Evolutionary conservation across 2,113 vertebrate genomes (phyloP).

Genomic region (Telmatochromis brachygnathus): DNA sequence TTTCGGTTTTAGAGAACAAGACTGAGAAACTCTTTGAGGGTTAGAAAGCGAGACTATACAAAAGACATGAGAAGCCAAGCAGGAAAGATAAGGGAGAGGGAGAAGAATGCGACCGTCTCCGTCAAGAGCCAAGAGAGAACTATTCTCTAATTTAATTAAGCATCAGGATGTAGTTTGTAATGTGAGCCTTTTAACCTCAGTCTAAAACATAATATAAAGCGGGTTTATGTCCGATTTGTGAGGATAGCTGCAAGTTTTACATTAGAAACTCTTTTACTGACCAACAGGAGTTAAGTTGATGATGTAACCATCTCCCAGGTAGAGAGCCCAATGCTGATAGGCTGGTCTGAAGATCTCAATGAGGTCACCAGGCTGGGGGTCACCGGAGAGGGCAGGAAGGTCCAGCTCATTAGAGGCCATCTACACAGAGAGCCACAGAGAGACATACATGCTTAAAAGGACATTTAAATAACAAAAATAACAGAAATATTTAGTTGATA

Average conservation of each 20-base stretch:
- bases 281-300: slow-evolving; percentile 84
- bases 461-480: not conserved
- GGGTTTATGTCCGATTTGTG: not conserved
- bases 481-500: not conserved
- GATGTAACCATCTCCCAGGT: slow-evolving; percentile 87
- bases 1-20: not conserved
- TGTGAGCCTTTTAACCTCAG: not conserved
- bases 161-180: not conserved
- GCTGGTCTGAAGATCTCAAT: slow-evolving; percentile 84
- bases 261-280: slow-evolving; percentile 55
- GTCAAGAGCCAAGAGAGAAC: not conserved
- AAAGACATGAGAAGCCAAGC: not conserved
- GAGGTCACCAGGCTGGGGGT: slow-evolving; percentile 85
- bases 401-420: slow-evolving; percentile 77
- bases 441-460: not conserved
- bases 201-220: not conserved
- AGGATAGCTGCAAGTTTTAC: not conserved
- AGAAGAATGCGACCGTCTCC: not conserved
- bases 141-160: not conserved
- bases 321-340: slow-evolving; percentile 93
- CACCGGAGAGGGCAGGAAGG: slow-evolving; percentile 43
- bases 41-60: not conserved
- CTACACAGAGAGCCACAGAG: slow-evolving; percentile 27
- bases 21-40: not conserved
- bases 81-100: not conserved